Base-by-base conservation (phyloP, 2,113 vertebrate species). In the Ictalurus furcatus region DNA sequence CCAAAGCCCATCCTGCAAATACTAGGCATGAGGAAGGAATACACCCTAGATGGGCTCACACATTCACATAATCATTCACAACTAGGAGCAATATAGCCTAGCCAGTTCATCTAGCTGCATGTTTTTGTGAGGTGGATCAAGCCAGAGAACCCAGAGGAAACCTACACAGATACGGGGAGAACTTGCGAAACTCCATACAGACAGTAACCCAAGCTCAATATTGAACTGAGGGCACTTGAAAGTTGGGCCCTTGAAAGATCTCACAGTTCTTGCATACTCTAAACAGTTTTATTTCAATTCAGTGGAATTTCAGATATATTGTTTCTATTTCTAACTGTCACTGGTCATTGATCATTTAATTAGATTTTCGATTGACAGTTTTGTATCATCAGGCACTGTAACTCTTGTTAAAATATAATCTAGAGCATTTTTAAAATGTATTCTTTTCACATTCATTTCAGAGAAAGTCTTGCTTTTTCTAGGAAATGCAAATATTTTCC, bases 401-500 rank as follows among this genome's bases (percentile, higher is more conserved):
- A 16, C 1, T n/a, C 4, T 6, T 12, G 9, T 56, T 58, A 34
- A 30, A 34, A 34, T 58, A 19, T 82, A 61, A 59, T 25, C 4
- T 59, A 37, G 30, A 37, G 30, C 80, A 59, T 82, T 82, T 82
- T 30, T 11, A 4, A 11, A 59, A 34, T 37, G n/a, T 34, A 56
- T 34, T 58, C n/a, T 30, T 56, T 56, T 56, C 28, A 56, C 48
- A 81, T 81, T 81, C 52, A 14, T 81, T 56, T 56, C 16, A 30
- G 78, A 48, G 17, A 54, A 58, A 37, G 7, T n/a, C 78, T 81
- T 78, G 19, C 34, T 82, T 34, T 82, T 59, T 59, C n/a, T 21
- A 58, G 30, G 80, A 82, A 82, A 25, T 61, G 56, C 56, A 69
- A 85, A 71, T 34, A 48, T 54, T 69, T 52, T 85, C 37, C 40